Conservation (phyloP, 2,888 invertebrate genomes). For the Melanchra persicariae region DNA sequence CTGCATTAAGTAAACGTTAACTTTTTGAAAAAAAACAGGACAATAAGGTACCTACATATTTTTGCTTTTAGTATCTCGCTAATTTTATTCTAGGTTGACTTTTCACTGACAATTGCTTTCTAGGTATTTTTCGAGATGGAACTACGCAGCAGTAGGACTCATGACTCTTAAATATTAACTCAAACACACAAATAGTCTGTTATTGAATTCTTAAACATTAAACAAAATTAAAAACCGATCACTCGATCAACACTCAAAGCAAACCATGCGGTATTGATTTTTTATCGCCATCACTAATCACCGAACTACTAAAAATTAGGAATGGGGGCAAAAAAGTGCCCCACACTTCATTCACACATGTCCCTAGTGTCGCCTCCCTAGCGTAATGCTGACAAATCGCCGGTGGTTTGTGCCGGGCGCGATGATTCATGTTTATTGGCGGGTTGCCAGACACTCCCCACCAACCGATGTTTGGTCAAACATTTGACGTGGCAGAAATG, state of each 20-base stretch:
- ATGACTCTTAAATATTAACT: neutral
- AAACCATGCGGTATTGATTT: slow-evolving; percentile 43
- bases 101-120: too few relatives aligned
- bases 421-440: slow-evolving; percentile 87
- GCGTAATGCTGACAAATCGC: slow-evolving; percentile 86
- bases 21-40: too few relatives aligned
- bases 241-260: slow-evolving; percentile 32
- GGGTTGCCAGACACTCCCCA: slow-evolving; percentile 76
- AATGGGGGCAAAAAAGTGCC: slow-evolving; percentile 55
- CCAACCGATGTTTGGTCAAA: slow-evolving; percentile 66
- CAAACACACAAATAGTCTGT: neutral
- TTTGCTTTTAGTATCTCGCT: too few relatives aligned
- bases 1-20: too few relatives aligned
- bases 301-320: slow-evolving; percentile 49
- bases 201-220: neutral
- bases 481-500: slow-evolving; percentile 64
- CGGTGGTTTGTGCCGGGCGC: slow-evolving; percentile 80
- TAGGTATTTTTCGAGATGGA: too few relatives aligned
- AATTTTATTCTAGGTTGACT: too few relatives aligned
- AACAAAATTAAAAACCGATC: slow-evolving; percentile 9
- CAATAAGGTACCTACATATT: too few relatives aligned
- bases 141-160: neutral
- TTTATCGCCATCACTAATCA: slow-evolving; percentile 54
- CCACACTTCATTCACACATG: slow-evolving; percentile 64
- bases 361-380: slow-evolving; percentile 64